Conservation (phyloP, 1,140 invertebrate genomes). For the Leptinotarsa defecta region DNA sequence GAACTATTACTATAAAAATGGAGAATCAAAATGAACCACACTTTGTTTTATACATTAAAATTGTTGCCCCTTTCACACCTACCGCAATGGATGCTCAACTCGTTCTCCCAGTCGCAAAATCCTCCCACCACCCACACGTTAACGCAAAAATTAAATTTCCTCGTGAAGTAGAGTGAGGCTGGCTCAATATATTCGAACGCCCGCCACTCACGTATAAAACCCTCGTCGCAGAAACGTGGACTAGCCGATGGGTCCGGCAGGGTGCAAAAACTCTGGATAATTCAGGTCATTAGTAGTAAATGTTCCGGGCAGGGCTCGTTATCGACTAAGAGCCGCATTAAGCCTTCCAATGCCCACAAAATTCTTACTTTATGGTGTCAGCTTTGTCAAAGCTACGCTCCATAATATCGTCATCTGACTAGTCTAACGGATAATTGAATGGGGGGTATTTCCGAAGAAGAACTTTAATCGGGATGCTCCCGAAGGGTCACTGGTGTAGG, state of each 20-base stretch:
- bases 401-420: conserved; percentile 10
- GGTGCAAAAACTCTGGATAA: conserved; percentile 23
- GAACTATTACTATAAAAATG: no score
- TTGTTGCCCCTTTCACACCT: background rate
- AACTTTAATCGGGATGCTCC: no score
- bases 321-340: conserved; percentile 24
- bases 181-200: background rate
- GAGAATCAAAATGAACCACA: no score
- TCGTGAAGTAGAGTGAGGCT: background rate
- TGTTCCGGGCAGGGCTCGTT: conserved; percentile 26
- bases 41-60: no score
- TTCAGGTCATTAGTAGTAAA: conserved; percentile 23
- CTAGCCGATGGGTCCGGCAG: conserved; percentile 10
- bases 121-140: background rate
- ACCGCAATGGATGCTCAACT: background rate
- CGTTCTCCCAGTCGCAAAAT: background rate
- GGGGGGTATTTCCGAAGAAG: background rate
- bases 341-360: conserved; percentile 13
- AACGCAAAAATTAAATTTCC: conserved; percentile 6
- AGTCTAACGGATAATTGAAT: conserved; percentile 6
- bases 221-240: conserved; percentile 16
- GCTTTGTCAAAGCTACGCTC: conserved; percentile 11
- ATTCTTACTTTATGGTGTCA: conserved; percentile 24
- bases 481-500: no score
- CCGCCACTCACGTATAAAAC: conserved; percentile 17